phyloP scores from a whole-genome alignment of 2,113 vertebrate species.

The Gymnocephalus cernua region DNA sequence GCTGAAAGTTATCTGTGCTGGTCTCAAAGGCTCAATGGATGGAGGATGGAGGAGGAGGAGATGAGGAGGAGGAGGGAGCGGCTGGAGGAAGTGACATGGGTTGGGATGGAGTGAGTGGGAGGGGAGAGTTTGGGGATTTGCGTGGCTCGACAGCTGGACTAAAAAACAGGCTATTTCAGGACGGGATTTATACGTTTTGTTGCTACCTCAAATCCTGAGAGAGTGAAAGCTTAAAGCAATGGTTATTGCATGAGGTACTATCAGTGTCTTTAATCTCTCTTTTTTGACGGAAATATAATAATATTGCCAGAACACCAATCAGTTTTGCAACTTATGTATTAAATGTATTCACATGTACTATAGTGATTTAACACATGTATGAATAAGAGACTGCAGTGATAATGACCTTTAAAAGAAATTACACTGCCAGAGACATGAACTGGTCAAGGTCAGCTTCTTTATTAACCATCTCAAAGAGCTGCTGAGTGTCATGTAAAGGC shows the following conservation, averaged over 20 bases:
- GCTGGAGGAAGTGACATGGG: constrained; percentile 78
- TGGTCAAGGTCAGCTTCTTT: neutral
- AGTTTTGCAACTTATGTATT: constrained; percentile 14
- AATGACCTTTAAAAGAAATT: neutral
- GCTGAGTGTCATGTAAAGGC: neutral
- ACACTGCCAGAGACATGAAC: neutral
- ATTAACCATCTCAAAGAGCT: neutral
- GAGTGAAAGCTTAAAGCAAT: constrained; percentile 66
- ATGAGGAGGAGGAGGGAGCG: constrained; percentile 42
- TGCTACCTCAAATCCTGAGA: constrained; percentile 82
- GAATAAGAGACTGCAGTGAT: neutral
- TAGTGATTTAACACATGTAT: neutral
- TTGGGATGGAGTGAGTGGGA: constrained; percentile 74
- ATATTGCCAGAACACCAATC: constrained; percentile 20
- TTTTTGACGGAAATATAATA: constrained; percentile 36
- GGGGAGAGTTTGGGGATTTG: constrained; percentile 83
- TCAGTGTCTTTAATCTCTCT: constrained; percentile 67
- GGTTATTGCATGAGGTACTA: constrained; percentile 67
- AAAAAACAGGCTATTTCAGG: constrained; percentile 85
- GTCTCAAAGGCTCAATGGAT: constrained; percentile 50
- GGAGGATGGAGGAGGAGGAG: constrained; percentile 49
- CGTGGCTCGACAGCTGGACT: constrained; percentile 83
- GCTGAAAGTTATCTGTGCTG: constrained; percentile 49
- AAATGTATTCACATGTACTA: neutral
- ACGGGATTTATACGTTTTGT: constrained; percentile 83